A percentile compares a stretch with the other conserved stretches of the same genome.
These are phyloP conservation scores for Ophiothrix spiculata DNA, from an alignment of 35 echinoderm and acorn worm genomes.

Conservation along the genomic window DNA sequence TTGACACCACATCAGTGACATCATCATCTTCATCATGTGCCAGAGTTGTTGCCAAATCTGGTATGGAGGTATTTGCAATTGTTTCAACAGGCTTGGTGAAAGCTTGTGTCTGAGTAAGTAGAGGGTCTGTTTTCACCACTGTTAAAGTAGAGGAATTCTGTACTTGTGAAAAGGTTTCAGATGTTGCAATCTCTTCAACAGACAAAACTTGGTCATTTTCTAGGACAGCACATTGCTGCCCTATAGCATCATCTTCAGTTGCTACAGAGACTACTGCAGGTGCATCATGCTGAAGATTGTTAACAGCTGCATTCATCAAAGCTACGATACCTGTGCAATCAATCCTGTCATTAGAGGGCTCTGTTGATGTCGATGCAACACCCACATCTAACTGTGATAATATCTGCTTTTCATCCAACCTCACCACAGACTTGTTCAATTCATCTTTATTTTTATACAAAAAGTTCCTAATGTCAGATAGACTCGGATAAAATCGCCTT, in stretches of 20 bases:
- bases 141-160: background rate
- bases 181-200: background rate
- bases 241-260: background rate
- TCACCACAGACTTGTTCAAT: background rate
- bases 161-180: background rate
- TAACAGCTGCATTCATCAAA: conserved; percentile 3
- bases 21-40: too few relatives aligned
- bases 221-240: background rate
- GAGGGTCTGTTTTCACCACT: too few relatives aligned
- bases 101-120: background rate
- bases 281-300: background rate
- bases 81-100: background rate
- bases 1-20: too few relatives aligned
- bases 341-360: background rate
- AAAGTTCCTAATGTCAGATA: background rate
- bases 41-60: background rate
- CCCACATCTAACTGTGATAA: background rate
- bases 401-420: background rate
- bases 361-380: background rate
- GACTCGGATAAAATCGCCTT: background rate
- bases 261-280: background rate
- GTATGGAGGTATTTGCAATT: background rate
- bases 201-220: background rate
- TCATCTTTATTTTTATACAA: background rate
- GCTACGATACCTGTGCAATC: background rate